These are phyloP conservation scores for Lagria hirta DNA, from an alignment of 2,888 invertebrate genomes.

Conservation along the genomic window DNA sequence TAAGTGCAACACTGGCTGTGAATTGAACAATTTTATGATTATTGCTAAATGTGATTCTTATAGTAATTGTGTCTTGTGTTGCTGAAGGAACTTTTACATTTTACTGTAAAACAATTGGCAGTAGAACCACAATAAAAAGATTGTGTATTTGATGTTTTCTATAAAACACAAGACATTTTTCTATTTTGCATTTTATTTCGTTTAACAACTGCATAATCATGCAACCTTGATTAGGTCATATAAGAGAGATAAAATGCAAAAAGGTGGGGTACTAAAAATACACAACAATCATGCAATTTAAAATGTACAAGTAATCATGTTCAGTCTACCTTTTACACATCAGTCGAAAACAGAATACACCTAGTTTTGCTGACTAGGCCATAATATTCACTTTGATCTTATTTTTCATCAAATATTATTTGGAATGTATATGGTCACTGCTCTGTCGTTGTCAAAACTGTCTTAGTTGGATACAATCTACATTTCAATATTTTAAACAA, in stretches of 20 bases:
- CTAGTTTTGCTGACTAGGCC: slow-evolving; percentile 12
- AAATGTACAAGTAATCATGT: slow-evolving; percentile 16
- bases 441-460: slow-evolving; percentile 5
- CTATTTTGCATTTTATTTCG: not conserved
- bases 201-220: slow-evolving; percentile 5
- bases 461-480: slow-evolving; percentile 7
- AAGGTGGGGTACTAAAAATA: slow-evolving; percentile 6
- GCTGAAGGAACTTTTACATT: slow-evolving; percentile 2
- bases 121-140: not conserved
- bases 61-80: slow-evolving; percentile 9
- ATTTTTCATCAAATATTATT: too few relatives aligned
- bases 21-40: slow-evolving; percentile 26
- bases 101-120: slow-evolving; percentile 3
- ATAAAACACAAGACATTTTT: not conserved
- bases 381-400: slow-evolving; percentile 8
- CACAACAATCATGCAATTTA: slow-evolving; percentile 19
- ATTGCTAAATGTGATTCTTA: slow-evolving; percentile 21
- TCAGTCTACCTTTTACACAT: slow-evolving; percentile 29
- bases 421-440: too few relatives aligned
- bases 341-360: slow-evolving; percentile 28
- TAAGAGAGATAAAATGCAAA: not conserved
- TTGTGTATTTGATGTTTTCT: not conserved
- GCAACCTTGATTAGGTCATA: too few relatives aligned
- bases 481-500: too few relatives aligned
- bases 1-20: slow-evolving; percentile 33